A percentile compares a stretch with the other conserved stretches of the same genome.
Conservation (phyloP, 2,888 invertebrate genomes). For the Listrodromus nycthemerus region DNA sequence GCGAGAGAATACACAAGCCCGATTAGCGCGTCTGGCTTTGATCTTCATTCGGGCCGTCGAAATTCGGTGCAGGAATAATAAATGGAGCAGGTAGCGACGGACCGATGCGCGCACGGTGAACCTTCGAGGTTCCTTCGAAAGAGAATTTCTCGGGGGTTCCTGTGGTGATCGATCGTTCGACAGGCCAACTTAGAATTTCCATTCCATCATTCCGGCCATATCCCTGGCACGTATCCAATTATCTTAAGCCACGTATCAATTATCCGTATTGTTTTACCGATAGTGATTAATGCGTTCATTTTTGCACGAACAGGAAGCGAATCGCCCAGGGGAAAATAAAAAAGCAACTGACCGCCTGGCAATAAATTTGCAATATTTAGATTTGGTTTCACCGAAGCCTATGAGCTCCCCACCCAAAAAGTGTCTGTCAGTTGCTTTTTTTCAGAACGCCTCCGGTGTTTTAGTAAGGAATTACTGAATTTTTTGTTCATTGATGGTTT, state of each 20-base stretch:
- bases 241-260: constrained; percentile 80
- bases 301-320: not conserved
- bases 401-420: not conserved
- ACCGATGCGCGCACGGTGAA: constrained; percentile 28
- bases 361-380: constrained; percentile 3
- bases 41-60: constrained; percentile 55
- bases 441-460: too few relatives aligned
- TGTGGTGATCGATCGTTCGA: constrained; percentile 77
- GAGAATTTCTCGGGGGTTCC: constrained; percentile 54
- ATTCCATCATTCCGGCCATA: constrained; percentile 67
- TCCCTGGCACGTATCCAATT: constrained; percentile 73
- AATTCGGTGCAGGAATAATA: constrained; percentile 60
- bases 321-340: not conserved
- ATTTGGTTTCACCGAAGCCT: not conserved
- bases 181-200: constrained; percentile 72
- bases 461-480: too few relatives aligned
- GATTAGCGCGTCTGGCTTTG: constrained; percentile 65
- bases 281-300: constrained; percentile 83
- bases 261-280: constrained; percentile 78
- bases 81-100: constrained; percentile 66
- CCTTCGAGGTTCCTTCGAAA: constrained; percentile 11
- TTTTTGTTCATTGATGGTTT: too few relatives aligned
- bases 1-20: constrained; percentile 33
- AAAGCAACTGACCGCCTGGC: constrained; percentile 86
- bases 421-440: too few relatives aligned